phyloP scores from a whole-genome alignment of 2,113 vertebrate species.

The Paracyprichromis sp. region DNA sequence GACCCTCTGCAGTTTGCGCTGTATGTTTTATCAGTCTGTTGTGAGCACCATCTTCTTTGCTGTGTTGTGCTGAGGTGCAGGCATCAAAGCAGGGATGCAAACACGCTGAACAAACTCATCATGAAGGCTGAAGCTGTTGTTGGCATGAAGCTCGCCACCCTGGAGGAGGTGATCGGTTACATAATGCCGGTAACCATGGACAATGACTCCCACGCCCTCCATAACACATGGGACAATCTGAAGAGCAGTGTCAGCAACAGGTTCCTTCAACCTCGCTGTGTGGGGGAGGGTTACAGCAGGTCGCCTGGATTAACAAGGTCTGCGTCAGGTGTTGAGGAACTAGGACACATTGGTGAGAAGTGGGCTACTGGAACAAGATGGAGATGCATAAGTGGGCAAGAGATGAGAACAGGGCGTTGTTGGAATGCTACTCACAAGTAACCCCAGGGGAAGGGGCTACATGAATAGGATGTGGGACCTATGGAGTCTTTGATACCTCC shows the following conservation, averaged over 20 bases:
- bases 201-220: neutral
- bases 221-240: neutral
- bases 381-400: neutral
- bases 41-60: neutral
- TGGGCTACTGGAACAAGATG: neutral
- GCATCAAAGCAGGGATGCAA: neutral
- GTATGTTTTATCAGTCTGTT: neutral
- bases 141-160: neutral
- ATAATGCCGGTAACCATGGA: neutral
- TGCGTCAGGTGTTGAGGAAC: neutral
- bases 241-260: neutral
- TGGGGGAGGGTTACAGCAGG: neutral
- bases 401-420: neutral
- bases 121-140: neutral
- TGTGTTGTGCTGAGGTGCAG: neutral
- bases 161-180: neutral
- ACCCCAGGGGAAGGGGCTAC: neutral
- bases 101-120: neutral
- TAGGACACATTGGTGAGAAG: neutral
- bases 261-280: neutral
- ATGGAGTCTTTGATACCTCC: neutral
- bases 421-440: neutral
- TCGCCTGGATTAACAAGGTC: neutral
- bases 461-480: neutral
- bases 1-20: neutral